A percentile compares a stretch with the other conserved stretches of the same genome.
Evolutionary conservation across 2,888 invertebrate genomes (phyloP).

Genomic region (Prosapia bicincta): DNA sequence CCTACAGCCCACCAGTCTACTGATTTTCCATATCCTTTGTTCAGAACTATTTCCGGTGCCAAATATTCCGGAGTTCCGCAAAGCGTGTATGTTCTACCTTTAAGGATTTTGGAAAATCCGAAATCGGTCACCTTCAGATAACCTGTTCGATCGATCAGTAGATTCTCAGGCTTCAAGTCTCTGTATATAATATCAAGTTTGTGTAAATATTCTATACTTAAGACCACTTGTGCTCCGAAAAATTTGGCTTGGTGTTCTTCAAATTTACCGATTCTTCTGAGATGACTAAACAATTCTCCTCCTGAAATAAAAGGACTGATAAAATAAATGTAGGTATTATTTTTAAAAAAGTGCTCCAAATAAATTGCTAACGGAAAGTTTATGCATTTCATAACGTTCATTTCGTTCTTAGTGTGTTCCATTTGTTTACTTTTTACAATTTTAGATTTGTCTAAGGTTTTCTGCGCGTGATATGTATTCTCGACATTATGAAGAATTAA

Average conservation of each 20-base stretch:
- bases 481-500: slow-evolving; percentile 52
- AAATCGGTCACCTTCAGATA: slow-evolving; percentile 83
- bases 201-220: slow-evolving; percentile 91
- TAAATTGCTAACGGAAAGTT: slow-evolving; percentile 84
- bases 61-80: slow-evolving; percentile 61
- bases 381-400: slow-evolving; percentile 80
- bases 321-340: slow-evolving; percentile 79
- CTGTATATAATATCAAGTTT: slow-evolving; percentile 82
- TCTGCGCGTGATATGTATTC: slow-evolving; percentile 56
- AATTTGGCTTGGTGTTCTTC: slow-evolving; percentile 59
- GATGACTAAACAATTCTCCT: slow-evolving; percentile 83
- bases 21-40: slow-evolving; percentile 87
- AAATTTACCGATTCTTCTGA: slow-evolving; percentile 60
- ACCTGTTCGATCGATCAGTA: slow-evolving; percentile 71
- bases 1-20: slow-evolving; percentile 98
- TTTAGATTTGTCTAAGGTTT: slow-evolving; percentile 60
- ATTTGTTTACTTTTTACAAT: slow-evolving; percentile 62
- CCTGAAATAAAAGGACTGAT: slow-evolving; percentile 81
- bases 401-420: slow-evolving; percentile 66
- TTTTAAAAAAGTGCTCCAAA: slow-evolving; percentile 82
- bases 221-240: slow-evolving; percentile 86
- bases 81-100: slow-evolving; percentile 53
- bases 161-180: slow-evolving; percentile 91
- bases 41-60: slow-evolving; percentile 66
- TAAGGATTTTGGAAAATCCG: slow-evolving; percentile 81